These are phyloP conservation scores for Laterallus jamaicensis DNA, from an alignment of 2,113 vertebrate species.

Conservation along the genomic window DNA sequence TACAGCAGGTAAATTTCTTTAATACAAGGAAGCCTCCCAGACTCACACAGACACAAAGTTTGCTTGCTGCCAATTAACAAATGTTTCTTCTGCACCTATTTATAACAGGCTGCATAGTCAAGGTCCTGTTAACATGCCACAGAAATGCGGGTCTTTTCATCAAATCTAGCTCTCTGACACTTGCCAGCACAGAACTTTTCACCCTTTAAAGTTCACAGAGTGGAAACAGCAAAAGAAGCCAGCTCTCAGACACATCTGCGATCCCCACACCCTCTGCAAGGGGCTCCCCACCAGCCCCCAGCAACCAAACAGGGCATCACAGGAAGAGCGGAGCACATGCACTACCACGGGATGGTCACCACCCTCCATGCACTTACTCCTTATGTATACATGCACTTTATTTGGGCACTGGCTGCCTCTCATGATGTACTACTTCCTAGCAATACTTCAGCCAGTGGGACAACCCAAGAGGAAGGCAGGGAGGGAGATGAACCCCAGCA, in stretches of 20 bases:
- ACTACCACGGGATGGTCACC: not conserved
- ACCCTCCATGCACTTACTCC: not conserved
- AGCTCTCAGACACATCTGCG: not conserved
- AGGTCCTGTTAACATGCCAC: not conserved
- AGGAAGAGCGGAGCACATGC: not conserved
- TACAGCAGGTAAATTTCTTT: not conserved
- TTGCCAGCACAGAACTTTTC: not conserved
- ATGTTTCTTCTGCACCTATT: not conserved
- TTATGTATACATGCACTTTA: fast-evolving
- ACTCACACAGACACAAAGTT: not conserved
- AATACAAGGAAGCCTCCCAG: not conserved
- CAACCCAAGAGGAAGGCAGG: not conserved
- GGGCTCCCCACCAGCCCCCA: not conserved
- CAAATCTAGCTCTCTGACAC: not conserved
- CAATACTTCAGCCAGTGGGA: not conserved
- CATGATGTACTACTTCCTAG: not conserved
- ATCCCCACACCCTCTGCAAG: fast-evolving
- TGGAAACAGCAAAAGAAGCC: not conserved
- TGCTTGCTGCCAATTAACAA: not conserved
- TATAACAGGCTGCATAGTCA: not conserved
- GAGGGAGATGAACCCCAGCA: not conserved
- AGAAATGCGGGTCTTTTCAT: not conserved
- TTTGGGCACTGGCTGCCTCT: not conserved
- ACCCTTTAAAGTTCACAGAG: not conserved
- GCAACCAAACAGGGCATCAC: fast-evolving